Base-by-base conservation (phyloP, 2,888 invertebrate species). In the Boloria selene region DNA sequence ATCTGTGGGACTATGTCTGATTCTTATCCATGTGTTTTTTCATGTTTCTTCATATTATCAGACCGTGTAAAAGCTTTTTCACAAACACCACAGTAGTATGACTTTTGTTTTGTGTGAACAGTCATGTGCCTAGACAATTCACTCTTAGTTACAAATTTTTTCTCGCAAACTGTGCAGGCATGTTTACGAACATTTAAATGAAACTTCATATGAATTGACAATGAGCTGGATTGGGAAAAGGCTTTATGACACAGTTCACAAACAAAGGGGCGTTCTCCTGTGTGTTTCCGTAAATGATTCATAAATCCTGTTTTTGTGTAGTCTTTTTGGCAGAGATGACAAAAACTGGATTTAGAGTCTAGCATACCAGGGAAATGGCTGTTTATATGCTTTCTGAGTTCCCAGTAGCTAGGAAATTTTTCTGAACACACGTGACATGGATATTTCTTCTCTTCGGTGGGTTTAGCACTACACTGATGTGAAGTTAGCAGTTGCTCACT, bases 61-160 rank as follows among this genome's bases (percentile, higher is more conserved):
- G 93, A 93, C 66, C 93, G 88, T 70, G 93, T 93, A 76, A 93
- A 93, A 55, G 93, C 93, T 79, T 93, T 93, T 76, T 93, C 93
- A 75, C 93, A 93, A 38, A 93, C 92, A 63, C 93, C 90, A 77
- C 93, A 93, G 73, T 93, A 93, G 72, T 93, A 93, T 0, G 93
- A 93, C 73, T 93, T 93, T 74, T 93, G 93, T 75, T 93, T 93
- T 16, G 93, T 93, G 72, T 93, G 93, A 62, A 93, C 93, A 22
- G 93, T 93, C 93, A 93, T 93, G 77, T 93, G 93, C 52, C 93
- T 88, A n/a, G 93, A 93, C 63, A 93, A 80, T 83, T 93, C 93
- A 86, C 92, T 92, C 77, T 93, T 93, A 51, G 93, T 93, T 16
- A 93, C 93, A 87, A 93, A 93, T 76, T 93, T 93, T 77, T 93